A percentile compares a stretch with the other conserved stretches of the same genome.
Conservation (phyloP, 2,113 vertebrate species). For the Bufo bufo region DNA sequence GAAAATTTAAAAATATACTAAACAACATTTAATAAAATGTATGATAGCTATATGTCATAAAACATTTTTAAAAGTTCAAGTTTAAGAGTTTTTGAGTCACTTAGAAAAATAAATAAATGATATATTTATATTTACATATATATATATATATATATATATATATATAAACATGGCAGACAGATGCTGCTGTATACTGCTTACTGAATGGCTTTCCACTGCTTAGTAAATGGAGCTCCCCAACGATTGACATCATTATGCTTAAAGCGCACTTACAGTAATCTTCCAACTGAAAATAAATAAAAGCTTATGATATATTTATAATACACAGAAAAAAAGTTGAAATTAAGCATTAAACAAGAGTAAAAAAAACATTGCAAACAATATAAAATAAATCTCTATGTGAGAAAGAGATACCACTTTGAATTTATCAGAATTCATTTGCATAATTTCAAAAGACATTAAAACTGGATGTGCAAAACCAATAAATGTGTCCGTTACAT, state of each 20-base stretch:
- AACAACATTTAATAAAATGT: no score
- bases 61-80: no score
- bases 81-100: no score
- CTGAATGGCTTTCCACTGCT: conserved; percentile 71
- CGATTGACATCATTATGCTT: conserved; percentile 74
- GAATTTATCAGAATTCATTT: conserved; percentile 66
- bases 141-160: no score
- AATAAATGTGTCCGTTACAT: conserved; percentile 8
- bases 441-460: conserved; percentile 64
- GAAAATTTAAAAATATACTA: no score
- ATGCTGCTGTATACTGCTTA: conserved; percentile 75
- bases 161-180: conserved; percentile 71
- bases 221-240: conserved; percentile 74
- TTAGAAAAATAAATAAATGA: no score
- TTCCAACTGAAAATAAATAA: conserved; percentile 72
- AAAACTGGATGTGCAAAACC: conserved; percentile 59
- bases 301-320: conserved; percentile 47
- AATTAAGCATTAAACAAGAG: conserved; percentile 10
- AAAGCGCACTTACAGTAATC: conserved; percentile 76
- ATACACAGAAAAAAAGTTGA: neutral
- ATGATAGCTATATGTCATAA: no score
- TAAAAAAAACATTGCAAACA: neutral
- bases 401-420: conserved; percentile 60
- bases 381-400: conserved; percentile 7
- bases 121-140: no score